These are phyloP conservation scores for Anguilla obscura DNA, from an alignment of 2,797 vertebrate genomes.

Conservation along the genomic window DNA sequence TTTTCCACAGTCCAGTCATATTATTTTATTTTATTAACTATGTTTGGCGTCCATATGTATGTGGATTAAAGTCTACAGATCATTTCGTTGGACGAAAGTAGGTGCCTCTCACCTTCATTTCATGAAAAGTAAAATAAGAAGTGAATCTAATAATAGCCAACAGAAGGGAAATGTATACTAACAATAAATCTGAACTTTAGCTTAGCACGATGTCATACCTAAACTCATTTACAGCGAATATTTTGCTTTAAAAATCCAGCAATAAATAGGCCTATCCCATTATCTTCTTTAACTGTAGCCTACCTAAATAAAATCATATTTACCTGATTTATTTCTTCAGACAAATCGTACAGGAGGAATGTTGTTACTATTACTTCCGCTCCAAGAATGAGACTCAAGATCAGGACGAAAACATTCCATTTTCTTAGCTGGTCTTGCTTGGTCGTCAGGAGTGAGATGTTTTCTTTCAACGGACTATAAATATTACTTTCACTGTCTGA, in stretches of 20 bases:
- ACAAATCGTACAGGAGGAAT: conserved; percentile 42
- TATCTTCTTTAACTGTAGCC: background rate
- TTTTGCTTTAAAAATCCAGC: background rate
- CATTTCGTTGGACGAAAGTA: background rate
- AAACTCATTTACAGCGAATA: background rate
- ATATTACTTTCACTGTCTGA: conserved; percentile 29
- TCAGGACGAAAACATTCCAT: conserved; percentile 34
- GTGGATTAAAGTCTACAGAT: background rate
- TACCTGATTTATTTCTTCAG: conserved; percentile 45
- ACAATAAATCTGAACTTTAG: background rate
- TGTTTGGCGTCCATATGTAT: no score
- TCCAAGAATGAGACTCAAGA: conserved; percentile 43
- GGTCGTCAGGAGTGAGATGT: background rate
- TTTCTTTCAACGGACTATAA: conserved; percentile 39
- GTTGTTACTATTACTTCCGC: conserved; percentile 45
- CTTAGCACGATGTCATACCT: background rate
- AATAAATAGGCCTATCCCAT: background rate
- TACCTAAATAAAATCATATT: background rate
- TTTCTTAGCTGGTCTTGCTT: conserved; percentile 14
- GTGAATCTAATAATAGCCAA: background rate
- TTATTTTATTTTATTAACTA: no score
- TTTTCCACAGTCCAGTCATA: no score
- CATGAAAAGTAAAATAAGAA: background rate
- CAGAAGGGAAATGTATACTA: background rate
- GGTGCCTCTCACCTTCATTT: background rate